Evolutionary conservation across 2,888 invertebrate species (phyloP).

Genomic region (Hirtodrosophila cameraria): DNA sequence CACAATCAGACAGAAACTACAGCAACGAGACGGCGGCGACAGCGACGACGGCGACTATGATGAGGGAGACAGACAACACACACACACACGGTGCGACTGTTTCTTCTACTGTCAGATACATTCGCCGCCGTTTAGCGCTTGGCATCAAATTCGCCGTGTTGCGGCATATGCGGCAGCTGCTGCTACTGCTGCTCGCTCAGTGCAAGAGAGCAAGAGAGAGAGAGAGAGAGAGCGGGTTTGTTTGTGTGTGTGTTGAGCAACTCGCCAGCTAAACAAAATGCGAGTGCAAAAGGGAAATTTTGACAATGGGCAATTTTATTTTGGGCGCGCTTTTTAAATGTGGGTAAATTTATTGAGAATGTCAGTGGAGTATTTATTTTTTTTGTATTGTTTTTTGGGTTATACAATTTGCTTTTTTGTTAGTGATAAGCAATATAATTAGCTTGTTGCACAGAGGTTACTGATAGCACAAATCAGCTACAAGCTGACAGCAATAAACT

Average conservation of each 20-base stretch:
- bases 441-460: neutral
- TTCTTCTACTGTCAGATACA: slow-evolving; percentile 60
- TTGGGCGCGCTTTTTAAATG: slow-evolving; percentile 47
- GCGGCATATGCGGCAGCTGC: slow-evolving; percentile 68
- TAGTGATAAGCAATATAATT: slow-evolving; percentile 26
- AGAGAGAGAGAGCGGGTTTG: slow-evolving; percentile 23
- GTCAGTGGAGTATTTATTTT: too few species aligned
- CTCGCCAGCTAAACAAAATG: slow-evolving; percentile 54
- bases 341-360: slow-evolving; percentile 15
- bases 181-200: slow-evolving; percentile 12
- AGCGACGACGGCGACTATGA: slow-evolving; percentile 64
- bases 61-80: slow-evolving; percentile 66
- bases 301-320: slow-evolving; percentile 33
- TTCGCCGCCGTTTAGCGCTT: slow-evolving; percentile 58
- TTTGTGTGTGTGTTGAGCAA: slow-evolving; percentile 24
- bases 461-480: neutral
- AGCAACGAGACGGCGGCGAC: slow-evolving; percentile 71
- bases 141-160: slow-evolving; percentile 59
- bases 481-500: too few species aligned
- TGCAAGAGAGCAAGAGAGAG: slow-evolving; percentile 27
- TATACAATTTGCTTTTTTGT: neutral
- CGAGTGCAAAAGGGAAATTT: slow-evolving; percentile 70
- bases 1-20: slow-evolving; percentile 77
- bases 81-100: slow-evolving; percentile 54
- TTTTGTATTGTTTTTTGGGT: too few species aligned